These are phyloP conservation scores for Danio kyathit DNA, from an alignment of 2,797 vertebrate species.

Conservation along the genomic window DNA sequence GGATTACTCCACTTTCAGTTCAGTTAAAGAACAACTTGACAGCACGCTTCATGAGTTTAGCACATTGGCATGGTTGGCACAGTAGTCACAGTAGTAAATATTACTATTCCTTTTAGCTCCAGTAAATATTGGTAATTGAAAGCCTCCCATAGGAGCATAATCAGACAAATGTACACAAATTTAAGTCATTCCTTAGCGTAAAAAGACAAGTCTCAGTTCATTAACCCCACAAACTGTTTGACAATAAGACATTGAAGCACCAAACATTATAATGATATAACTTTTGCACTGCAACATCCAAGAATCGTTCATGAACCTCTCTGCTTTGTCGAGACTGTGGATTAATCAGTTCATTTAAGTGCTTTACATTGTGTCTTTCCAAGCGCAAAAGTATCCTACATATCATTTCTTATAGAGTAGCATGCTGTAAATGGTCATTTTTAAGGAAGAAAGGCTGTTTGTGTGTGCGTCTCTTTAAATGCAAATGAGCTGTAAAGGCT, in stretches of 20 bases:
- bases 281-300: constrained; percentile 59
- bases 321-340: not conserved
- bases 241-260: constrained; percentile 61
- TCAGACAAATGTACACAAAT: constrained; percentile 43
- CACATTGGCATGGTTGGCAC: constrained; percentile 5
- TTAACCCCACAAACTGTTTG: constrained; percentile 67
- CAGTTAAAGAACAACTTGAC: constrained; percentile 18
- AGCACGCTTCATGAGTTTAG: not conserved
- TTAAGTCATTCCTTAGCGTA: constrained; percentile 48
- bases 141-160: not conserved
- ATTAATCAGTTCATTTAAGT: not conserved
- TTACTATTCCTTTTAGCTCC: constrained; percentile 7
- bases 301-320: constrained; percentile 1
- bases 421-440: too few relatives aligned
- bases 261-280: constrained; percentile 68
- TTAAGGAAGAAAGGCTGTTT: too few relatives aligned
- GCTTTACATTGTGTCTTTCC: not conserved
- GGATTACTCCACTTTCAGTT: constrained; percentile 33
- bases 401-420: too few relatives aligned
- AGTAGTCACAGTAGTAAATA: constrained; percentile 1
- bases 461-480: too few relatives aligned
- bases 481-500: too few relatives aligned
- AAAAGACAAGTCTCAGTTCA: constrained; percentile 63
- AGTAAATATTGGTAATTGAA: constrained; percentile 24
- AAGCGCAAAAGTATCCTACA: too few relatives aligned